Percentiles rank a stretch among this genome's conserved stretches.
Evolutionary conservation across 2,113 vertebrate genomes (phyloP).

Genomic region (Regulus satrapa): DNA sequence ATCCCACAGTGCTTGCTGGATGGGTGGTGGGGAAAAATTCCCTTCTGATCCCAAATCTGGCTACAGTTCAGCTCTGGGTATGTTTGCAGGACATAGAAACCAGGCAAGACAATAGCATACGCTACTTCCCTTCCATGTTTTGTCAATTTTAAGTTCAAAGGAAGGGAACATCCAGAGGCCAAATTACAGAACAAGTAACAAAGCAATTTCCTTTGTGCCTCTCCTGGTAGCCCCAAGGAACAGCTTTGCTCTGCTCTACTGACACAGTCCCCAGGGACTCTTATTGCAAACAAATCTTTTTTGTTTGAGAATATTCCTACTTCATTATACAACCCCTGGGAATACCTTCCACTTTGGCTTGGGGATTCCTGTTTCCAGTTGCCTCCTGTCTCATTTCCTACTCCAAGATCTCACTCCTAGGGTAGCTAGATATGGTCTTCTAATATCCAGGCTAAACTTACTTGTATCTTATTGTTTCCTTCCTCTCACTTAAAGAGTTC

Average conservation of each 20-base stretch:
- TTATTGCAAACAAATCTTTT: background rate
- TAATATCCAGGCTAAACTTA: background rate
- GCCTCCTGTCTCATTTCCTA: background rate
- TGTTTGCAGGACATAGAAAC: background rate
- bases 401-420: background rate
- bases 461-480: background rate
- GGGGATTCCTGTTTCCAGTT: background rate
- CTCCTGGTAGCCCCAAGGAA: background rate
- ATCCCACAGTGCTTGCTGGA: background rate
- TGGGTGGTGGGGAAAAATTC: background rate
- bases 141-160: background rate
- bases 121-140: fast-evolving
- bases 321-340: background rate
- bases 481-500: background rate
- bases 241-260: background rate
- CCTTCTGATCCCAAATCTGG: background rate
- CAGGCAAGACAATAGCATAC: fast-evolving
- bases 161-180: background rate
- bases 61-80: background rate
- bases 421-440: background rate
- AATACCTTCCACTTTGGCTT: background rate
- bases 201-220: background rate
- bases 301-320: background rate
- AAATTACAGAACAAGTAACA: background rate
- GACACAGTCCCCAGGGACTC: background rate